phyloP scores from a whole-genome alignment of 2,888 invertebrate genomes.

The Xestia sexstrigata region DNA sequence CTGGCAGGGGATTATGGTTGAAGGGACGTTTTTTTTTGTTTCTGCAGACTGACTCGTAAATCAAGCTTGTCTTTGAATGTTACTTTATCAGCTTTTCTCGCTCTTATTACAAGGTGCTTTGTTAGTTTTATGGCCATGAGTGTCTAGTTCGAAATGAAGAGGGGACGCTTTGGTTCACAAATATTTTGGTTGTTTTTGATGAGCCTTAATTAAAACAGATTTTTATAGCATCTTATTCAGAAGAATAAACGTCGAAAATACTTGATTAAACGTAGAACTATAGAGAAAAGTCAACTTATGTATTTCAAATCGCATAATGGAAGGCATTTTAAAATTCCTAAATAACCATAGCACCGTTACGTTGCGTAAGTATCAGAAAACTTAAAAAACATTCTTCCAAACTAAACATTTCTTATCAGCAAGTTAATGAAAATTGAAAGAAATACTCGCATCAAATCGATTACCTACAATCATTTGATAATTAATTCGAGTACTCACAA shows the following conservation, averaged over 20 bases:
- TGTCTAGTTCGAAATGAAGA: constrained; percentile 39
- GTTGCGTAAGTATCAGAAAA: constrained; percentile 12
- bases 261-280: not conserved
- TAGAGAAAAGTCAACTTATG: not conserved
- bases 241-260: not conserved
- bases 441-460: constrained; percentile 78
- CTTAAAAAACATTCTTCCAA: constrained; percentile 25
- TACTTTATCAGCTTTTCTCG: constrained; percentile 59
- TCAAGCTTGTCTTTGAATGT: constrained; percentile 65
- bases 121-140: constrained; percentile 56
- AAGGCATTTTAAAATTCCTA: not conserved
- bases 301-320: not conserved
- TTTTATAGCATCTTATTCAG: not conserved
- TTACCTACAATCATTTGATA: constrained; percentile 71
- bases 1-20: constrained; percentile 61
- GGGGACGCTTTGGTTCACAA: constrained; percentile 12
- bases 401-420: constrained; percentile 47
- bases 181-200: constrained; percentile 35
- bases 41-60: constrained; percentile 65
- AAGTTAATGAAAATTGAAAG: constrained; percentile 61
- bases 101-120: constrained; percentile 61
- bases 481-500: constrained; percentile 72
- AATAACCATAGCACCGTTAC: not conserved
- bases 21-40: constrained; percentile 64
- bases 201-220: not conserved